A percentile compares a stretch with the other conserved stretches of the same genome.
Evolutionary conservation across 2,888 invertebrate genomes (phyloP).

Genomic region (Chrysina gloriosa): DNA sequence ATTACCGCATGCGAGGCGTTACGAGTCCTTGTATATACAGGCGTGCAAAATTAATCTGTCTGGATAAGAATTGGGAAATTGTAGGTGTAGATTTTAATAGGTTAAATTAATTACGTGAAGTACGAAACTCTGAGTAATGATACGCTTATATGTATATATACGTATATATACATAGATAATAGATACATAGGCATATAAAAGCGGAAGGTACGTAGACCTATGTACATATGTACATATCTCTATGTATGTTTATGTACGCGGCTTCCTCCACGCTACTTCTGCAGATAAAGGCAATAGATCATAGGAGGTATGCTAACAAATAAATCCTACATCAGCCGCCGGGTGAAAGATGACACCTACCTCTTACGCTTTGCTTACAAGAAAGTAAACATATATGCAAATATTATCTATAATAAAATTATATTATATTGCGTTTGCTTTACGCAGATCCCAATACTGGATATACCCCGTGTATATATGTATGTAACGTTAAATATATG

Average conservation of each 20-base stretch:
- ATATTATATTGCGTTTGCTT: slow-evolving; percentile 1
- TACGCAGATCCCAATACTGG: neutral
- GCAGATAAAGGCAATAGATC: slow-evolving; percentile 28
- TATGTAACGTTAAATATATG: too few species aligned
- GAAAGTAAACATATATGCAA: slow-evolving; percentile 16
- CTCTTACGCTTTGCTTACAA: slow-evolving; percentile 12
- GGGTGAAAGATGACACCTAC: slow-evolving; percentile 2
- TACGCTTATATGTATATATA: neutral
- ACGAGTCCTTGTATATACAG: neutral
- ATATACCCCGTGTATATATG: too few species aligned
- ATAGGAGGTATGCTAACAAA: slow-evolving; percentile 21
- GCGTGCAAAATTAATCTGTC: slow-evolving; percentile 16
- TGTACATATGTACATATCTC: neutral
- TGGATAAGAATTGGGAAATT: slow-evolving; percentile 20
- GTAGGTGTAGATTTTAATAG: slow-evolving; percentile 12
- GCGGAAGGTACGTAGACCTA: neutral
- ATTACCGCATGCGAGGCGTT: neutral
- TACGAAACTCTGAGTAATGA: neutral
- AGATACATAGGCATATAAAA: neutral
- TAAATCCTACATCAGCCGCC: slow-evolving; percentile 15
- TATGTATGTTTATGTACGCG: neutral
- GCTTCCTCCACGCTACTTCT: neutral
- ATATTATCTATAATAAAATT: slow-evolving; percentile 12
- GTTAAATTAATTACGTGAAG: slow-evolving; percentile 14
- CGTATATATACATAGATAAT: neutral